Conservation (phyloP, 2,113 vertebrate species). For the Sinocyclocheilus rhinocerous region DNA sequence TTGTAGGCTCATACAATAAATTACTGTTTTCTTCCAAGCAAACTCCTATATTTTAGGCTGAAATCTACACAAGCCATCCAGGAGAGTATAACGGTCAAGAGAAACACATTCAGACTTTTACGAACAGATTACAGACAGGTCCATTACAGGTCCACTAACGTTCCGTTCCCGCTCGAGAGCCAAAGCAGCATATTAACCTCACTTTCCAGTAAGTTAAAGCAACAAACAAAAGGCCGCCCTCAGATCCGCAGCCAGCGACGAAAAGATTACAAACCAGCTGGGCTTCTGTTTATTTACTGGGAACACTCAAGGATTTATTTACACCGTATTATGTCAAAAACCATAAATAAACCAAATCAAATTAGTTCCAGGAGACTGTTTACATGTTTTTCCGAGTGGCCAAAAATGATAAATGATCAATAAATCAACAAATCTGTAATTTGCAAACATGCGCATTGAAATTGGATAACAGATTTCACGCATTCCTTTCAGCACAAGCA, state of each 20-base stretch:
- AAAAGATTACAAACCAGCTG: conserved; percentile 63
- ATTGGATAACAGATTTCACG: conserved; percentile 36
- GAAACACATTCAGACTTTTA: not conserved
- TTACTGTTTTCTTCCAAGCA: not conserved
- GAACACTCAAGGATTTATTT: conserved; percentile 63
- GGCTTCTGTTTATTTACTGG: conserved; percentile 44
- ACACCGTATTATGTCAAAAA: conserved; percentile 65
- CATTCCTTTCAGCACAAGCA: not conserved
- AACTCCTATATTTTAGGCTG: not conserved
- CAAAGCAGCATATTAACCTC: conserved; percentile 61
- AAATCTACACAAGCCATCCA: not conserved
- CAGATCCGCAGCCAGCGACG: conserved; percentile 58
- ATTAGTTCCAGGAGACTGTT: conserved; percentile 21
- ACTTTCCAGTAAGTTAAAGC: conserved; percentile 60
- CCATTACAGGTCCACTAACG: not conserved
- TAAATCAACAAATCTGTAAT: conserved; percentile 24
- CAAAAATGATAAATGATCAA: conserved; percentile 31
- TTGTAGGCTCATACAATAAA: not conserved
- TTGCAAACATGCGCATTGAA: not conserved
- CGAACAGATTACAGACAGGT: not conserved
- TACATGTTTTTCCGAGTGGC: not conserved
- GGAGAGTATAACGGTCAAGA: not conserved
- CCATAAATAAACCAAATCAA: conserved; percentile 64
- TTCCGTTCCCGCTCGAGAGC: not conserved
- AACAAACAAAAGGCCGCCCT: conserved; percentile 46